Evolutionary conservation across 2,113 vertebrate species (phyloP), one percentile per base, ranked within the genome.

Genomic region (Propithecus coquereli): DNA sequence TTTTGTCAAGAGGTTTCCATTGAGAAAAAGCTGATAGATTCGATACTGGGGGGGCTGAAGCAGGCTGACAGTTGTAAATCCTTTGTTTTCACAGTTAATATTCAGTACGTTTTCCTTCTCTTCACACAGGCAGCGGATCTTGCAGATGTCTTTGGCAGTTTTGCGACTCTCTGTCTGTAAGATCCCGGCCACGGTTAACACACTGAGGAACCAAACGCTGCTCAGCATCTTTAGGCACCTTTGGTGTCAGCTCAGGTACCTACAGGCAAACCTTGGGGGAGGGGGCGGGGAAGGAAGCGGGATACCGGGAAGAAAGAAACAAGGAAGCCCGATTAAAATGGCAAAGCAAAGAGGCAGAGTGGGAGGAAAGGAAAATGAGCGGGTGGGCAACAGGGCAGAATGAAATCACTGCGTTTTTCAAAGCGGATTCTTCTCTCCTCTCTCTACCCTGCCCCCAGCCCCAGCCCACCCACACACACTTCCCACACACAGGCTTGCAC

Each of bases 91-190:
- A 66, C 99, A 99, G 98, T 99, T 99, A 97, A 99, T 99, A 98
- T 99, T 99, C 93, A 99, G 98, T 8, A 99, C 98, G 92, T 99
- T 99, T 98, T 99, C 99, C 95, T 99, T 99, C 97, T 99, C 99
- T 97, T 99, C 99, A 10, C 99, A 99, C 97, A 98, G 98, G 97
- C 99, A 99, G 96, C 99, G 99, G 97, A 98, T 99, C 98, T 99
- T 99, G 99, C 99, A 99, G 98, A 99, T 99, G 98, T 99, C 99
- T 99, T 99, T 99, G 98, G 99, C 99, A 99, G 99, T 99, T 99
- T 99, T 99, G 97, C 99, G 99, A 99, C 99, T 99, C 98, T 99
- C 99, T 59, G 99, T 99, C 98, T 98, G 98, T 83, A 99, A 99
- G 98, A 99, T 98, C 98, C 99, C 99, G 97, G 99, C 99, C 99